Evolutionary conservation across 2,888 invertebrate species (phyloP).

Genomic region (Salpingus planirostris): DNA sequence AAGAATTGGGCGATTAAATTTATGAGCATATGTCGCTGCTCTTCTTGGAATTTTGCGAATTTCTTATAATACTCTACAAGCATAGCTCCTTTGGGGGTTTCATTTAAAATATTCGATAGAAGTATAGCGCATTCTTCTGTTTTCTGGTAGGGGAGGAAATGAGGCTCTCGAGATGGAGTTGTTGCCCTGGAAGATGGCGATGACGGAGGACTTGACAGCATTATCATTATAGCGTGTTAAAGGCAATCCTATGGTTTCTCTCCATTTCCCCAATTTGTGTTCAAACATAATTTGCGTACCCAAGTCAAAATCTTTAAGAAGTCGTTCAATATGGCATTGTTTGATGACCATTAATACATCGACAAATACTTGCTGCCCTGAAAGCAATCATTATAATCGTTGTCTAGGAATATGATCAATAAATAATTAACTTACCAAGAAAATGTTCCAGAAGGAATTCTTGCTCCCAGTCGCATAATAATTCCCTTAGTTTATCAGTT

Average conservation of each 20-base stretch:
- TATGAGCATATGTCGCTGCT: background rate
- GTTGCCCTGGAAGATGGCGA: background rate
- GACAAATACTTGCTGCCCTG: conserved; percentile 1
- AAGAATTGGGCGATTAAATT: background rate
- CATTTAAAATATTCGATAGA: background rate
- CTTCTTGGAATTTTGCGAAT: background rate
- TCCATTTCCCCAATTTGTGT: conserved; percentile 20
- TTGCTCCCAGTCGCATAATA: background rate
- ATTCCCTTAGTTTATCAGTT: background rate
- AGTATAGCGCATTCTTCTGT: background rate
- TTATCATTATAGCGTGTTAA: conserved; percentile 1
- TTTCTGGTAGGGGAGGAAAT: background rate
- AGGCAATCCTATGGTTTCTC: conserved; percentile 15
- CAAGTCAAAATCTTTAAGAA: conserved; percentile 17
- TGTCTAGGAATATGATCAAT: background rate
- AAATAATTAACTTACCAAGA: background rate
- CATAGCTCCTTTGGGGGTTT: background rate
- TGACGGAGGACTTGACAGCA: background rate
- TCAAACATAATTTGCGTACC: conserved; percentile 21
- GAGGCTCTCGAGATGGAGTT: background rate
- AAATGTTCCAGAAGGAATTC: background rate
- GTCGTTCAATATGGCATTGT: conserved; percentile 15
- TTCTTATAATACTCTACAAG: background rate
- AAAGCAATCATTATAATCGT: background rate
- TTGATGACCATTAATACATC: conserved; percentile 13